A percentile compares a stretch with the other conserved stretches of the same genome.
Conservation (phyloP, 2,888 invertebrate species). For the Pachycephus smyrnensis region DNA sequence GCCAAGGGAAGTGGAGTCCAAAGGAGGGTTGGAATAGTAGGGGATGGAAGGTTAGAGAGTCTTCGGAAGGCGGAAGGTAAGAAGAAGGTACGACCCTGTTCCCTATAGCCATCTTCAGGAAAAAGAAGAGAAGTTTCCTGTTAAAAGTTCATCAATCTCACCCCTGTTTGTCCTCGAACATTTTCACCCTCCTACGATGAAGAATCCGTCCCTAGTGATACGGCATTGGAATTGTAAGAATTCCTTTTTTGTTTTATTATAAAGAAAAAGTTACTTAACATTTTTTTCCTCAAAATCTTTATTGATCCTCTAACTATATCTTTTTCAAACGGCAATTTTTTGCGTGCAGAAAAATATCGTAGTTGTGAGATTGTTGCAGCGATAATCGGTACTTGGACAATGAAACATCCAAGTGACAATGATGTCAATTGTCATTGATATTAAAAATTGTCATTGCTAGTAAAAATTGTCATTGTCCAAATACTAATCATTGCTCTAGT, state of each 20-base stretch:
- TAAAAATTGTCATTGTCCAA: too few relatives aligned
- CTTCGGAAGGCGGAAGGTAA: conserved; percentile 14
- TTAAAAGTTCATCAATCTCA: conserved; percentile 37
- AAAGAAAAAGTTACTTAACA: too few relatives aligned
- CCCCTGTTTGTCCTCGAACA: conserved; percentile 19
- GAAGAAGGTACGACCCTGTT: conserved; percentile 14
- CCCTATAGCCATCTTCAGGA: conserved; percentile 12
- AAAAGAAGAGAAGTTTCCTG: conserved; percentile 31
- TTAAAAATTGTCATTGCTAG: too few relatives aligned
- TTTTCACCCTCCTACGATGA: conserved; percentile 15
- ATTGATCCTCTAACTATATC: too few relatives aligned
- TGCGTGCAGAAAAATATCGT: too few relatives aligned
- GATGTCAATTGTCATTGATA: too few relatives aligned
- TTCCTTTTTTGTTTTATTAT: background rate
- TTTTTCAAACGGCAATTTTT: too few relatives aligned
- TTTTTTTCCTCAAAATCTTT: too few relatives aligned
- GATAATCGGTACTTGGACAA: too few relatives aligned
- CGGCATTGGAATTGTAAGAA: background rate
- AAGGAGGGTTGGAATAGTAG: conserved; percentile 15
- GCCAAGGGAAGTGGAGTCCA: conserved; percentile 34
- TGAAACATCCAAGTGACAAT: too few relatives aligned
- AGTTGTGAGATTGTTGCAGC: too few relatives aligned
- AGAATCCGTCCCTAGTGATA: conserved; percentile 11
- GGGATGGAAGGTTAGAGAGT: conserved; percentile 10
- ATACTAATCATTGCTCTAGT: too few relatives aligned